Evolutionary conservation across 2,888 invertebrate genomes (phyloP).

Genomic region (Beris morrisii): DNA sequence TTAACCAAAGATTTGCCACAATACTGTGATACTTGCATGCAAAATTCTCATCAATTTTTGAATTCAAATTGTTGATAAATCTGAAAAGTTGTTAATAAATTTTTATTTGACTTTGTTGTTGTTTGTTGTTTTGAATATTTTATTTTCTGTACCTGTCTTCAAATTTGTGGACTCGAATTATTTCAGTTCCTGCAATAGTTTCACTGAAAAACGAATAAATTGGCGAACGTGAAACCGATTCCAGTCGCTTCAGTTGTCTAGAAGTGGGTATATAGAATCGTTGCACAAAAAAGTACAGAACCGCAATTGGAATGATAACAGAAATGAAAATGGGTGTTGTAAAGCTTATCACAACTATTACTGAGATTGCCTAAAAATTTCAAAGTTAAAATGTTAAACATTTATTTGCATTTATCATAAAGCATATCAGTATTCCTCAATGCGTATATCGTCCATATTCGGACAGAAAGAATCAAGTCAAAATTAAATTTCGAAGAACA

Average conservation of each 20-base stretch:
- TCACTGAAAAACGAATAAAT: constrained; percentile 97
- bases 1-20: constrained; percentile 94
- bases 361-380: constrained; percentile 78
- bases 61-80: constrained; percentile 87
- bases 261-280: constrained; percentile 93
- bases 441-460: too few species aligned
- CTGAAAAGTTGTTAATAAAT: constrained; percentile 51
- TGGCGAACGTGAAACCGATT: constrained; percentile 92
- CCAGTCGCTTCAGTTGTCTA: constrained; percentile 88
- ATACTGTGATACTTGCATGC: constrained; percentile 90
- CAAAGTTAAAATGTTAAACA: constrained; percentile 57
- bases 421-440: too few species aligned
- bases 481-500: too few species aligned
- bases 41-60: constrained; percentile 89
- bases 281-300: constrained; percentile 85
- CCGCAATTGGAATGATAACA: constrained; percentile 77
- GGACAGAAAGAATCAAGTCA: too few species aligned
- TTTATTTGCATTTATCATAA: too few species aligned
- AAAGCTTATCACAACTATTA: constrained; percentile 81
- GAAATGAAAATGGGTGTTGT: constrained; percentile 81
- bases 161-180: constrained; percentile 84
- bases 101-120: too few species aligned
- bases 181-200: constrained; percentile 82
- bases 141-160: constrained; percentile 59
- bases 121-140: constrained; percentile 8